Conservation (phyloP, 2,888 invertebrate genomes). For the Tetanocera ferruginea region DNA sequence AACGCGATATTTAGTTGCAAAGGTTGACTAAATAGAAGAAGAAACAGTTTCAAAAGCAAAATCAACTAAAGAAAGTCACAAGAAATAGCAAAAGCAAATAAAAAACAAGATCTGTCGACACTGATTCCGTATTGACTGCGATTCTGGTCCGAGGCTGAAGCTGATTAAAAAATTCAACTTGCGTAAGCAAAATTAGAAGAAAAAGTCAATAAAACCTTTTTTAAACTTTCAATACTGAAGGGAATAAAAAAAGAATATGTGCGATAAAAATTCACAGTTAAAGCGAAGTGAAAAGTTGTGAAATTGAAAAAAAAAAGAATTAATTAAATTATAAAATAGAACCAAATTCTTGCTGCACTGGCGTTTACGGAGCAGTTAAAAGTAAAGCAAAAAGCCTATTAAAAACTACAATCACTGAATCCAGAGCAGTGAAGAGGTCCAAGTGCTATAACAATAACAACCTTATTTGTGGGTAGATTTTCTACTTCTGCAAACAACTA, state of each 20-base stretch:
- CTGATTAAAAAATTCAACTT: slow-evolving; percentile 32
- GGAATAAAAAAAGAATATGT: background rate
- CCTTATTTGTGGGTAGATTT: background rate
- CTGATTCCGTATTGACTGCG: slow-evolving; percentile 31
- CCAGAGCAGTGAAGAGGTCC: background rate
- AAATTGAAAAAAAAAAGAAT: slow-evolving; percentile 3
- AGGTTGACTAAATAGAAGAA: background rate
- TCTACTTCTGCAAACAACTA: no score
- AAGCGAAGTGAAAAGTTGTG: background rate
- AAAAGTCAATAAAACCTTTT: slow-evolving; percentile 15
- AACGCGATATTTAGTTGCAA: no score
- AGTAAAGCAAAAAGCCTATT: background rate
- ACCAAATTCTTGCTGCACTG: background rate
- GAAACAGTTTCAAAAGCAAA: background rate
- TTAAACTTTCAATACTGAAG: background rate
- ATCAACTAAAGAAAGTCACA: background rate
- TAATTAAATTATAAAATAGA: slow-evolving; percentile 16
- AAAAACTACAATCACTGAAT: background rate
- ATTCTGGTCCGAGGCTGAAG: slow-evolving; percentile 25
- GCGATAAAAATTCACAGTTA: slow-evolving; percentile 12
- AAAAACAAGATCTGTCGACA: slow-evolving; percentile 30
- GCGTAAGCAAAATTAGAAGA: slow-evolving; percentile 32
- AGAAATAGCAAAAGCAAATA: slow-evolving; percentile 23
- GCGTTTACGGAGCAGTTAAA: background rate
- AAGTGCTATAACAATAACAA: background rate